These are phyloP conservation scores for Chromoteleia sp. DNA, from an alignment of 2,888 invertebrate genomes.

Conservation along the genomic window DNA sequence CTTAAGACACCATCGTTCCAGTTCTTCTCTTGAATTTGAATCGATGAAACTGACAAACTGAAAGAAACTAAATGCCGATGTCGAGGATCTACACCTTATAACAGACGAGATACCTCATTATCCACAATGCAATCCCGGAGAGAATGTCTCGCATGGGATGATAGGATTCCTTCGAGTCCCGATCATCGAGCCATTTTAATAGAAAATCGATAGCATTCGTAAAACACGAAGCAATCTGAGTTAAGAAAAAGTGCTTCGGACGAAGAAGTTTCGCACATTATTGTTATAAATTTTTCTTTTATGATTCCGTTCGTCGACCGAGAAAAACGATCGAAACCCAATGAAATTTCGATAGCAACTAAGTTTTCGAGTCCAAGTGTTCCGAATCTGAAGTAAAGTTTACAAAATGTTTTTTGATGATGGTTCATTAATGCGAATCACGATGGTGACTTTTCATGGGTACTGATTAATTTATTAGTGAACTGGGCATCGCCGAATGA, in stretches of 20 bases:
- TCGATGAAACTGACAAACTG: slow-evolving; percentile 45
- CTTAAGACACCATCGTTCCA: no score
- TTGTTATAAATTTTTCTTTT: slow-evolving; percentile 29
- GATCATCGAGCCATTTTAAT: slow-evolving; percentile 46
- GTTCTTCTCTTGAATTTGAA: slow-evolving; percentile 14
- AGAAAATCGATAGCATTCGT: neutral
- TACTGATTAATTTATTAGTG: no score
- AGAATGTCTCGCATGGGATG: slow-evolving; percentile 48
- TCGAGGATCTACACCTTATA: slow-evolving; percentile 46
- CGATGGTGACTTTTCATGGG: no score
- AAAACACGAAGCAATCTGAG: neutral
- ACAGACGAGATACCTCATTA: slow-evolving; percentile 54
- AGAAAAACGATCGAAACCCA: slow-evolving; percentile 7
- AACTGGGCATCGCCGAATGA: no score
- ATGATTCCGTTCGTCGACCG: slow-evolving; percentile 26
- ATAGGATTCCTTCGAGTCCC: slow-evolving; percentile 41
- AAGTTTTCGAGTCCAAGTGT: neutral
- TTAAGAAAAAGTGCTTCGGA: neutral
- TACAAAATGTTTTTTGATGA: neutral
- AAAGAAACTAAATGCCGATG: slow-evolving; percentile 37
- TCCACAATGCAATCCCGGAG: slow-evolving; percentile 50
- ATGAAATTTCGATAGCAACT: slow-evolving; percentile 17
- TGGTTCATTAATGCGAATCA: no score
- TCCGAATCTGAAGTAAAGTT: neutral
- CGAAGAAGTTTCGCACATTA: slow-evolving; percentile 18